These are phyloP conservation scores for Diplazon laetatorius DNA, from an alignment of 2,888 invertebrate genomes.

Conservation along the genomic window DNA sequence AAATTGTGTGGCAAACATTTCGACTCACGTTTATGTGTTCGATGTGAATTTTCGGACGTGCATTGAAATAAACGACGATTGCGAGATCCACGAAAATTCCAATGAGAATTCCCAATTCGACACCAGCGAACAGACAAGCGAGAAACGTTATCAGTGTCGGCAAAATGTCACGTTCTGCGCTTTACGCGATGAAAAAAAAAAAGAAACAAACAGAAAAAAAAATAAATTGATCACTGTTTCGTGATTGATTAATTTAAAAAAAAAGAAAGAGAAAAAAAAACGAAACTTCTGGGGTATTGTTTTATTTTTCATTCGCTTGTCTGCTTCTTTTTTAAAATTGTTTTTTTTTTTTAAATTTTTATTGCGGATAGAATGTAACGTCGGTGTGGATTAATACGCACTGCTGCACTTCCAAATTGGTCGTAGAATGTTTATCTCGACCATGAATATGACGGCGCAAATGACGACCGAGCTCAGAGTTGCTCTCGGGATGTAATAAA, in stretches of 20 bases:
- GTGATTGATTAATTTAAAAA: not conserved
- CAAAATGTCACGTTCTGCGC: conserved; percentile 87
- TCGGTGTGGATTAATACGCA: conserved; percentile 67
- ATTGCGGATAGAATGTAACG: no score
- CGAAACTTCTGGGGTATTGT: no score
- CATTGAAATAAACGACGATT: conserved; percentile 86
- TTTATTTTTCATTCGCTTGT: no score
- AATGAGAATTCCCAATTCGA: conserved; percentile 88
- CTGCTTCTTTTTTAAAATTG: no score
- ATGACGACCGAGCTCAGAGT: conserved; percentile 94
- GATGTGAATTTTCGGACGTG: conserved; percentile 86
- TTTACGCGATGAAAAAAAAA: conserved; percentile 33
- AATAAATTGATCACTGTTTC: not conserved
- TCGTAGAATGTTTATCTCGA: conserved; percentile 84
- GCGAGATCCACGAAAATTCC: conserved; percentile 87
- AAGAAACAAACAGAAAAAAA: conserved; percentile 23
- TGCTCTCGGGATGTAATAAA: conserved; percentile 93
- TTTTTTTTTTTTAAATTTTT: no score
- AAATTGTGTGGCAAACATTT: no score
- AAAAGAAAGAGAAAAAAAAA: no score
- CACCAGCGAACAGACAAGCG: conserved; percentile 87
- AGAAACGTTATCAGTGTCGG: conserved; percentile 87
- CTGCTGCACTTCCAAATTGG: conserved; percentile 85
- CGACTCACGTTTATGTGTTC: conserved; percentile 85
- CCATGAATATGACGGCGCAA: conserved; percentile 93